These are phyloP conservation scores for Synergus itoensis DNA, from an alignment of 2,888 invertebrate genomes.

Conservation along the genomic window DNA sequence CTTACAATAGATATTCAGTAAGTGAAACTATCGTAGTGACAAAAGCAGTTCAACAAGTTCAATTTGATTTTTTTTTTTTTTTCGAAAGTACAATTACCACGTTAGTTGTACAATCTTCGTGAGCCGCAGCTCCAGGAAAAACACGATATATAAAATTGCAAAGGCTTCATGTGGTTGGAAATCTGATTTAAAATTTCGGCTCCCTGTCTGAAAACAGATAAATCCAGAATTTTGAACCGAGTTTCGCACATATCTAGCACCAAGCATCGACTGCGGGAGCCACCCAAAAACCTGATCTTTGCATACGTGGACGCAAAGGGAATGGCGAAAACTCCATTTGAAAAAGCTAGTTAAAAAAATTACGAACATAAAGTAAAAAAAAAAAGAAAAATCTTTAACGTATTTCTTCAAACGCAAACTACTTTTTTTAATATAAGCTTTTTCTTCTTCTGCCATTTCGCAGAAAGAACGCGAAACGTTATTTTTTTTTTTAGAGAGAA, in stretches of 20 bases:
- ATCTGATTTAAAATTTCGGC: no score
- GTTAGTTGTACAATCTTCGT: constrained; percentile 28
- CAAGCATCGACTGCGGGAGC: constrained; percentile 4
- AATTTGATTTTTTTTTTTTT: background rate
- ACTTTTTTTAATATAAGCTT: constrained; percentile 50
- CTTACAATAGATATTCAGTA: constrained; percentile 15
- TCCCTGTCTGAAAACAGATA: background rate
- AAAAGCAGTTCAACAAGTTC: background rate
- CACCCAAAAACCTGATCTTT: constrained; percentile 8
- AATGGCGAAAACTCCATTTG: constrained; percentile 20
- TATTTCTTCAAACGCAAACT: constrained; percentile 29
- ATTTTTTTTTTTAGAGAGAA: constrained; percentile 43
- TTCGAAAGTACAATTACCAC: constrained; percentile 28
- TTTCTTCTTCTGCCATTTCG: constrained; percentile 42
- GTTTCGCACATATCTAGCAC: background rate
- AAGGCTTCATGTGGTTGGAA: background rate
- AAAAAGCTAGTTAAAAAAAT: constrained; percentile 21
- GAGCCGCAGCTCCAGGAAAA: background rate
- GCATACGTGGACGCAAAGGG: constrained; percentile 11
- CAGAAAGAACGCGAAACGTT: background rate
- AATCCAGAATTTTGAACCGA: background rate
- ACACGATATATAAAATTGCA: constrained; percentile 28
- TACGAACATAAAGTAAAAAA: constrained; percentile 31
- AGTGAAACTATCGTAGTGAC: constrained; percentile 19
- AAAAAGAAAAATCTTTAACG: constrained; percentile 12